Percentiles rank a stretch among this genome's conserved stretches.
phyloP scores from a whole-genome alignment of 2,888 invertebrate genomes.

The Lordiphosa andalusiaca region DNA sequence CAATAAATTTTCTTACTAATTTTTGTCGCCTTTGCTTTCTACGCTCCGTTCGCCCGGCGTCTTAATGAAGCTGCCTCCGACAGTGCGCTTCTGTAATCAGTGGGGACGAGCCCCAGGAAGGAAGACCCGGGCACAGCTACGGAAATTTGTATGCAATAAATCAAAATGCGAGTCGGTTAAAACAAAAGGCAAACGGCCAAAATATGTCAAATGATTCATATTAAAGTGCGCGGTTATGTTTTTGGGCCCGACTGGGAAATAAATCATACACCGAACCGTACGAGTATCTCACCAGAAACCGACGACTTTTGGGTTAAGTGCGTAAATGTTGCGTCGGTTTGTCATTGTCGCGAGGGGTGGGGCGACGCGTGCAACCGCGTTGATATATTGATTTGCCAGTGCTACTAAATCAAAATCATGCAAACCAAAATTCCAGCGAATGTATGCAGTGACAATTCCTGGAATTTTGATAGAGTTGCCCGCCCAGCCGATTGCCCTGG shows the following conservation, averaged over 20 bases:
- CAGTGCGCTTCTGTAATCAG: neutral
- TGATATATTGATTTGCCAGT: slow-evolving; percentile 65
- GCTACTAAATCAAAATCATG: slow-evolving; percentile 67
- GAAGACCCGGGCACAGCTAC: slow-evolving; percentile 4
- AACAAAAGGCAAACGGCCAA: slow-evolving; percentile 47
- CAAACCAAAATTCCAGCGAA: slow-evolving; percentile 34
- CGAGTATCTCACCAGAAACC: slow-evolving; percentile 1
- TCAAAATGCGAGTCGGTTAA: slow-evolving; percentile 48
- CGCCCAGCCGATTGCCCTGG: neutral
- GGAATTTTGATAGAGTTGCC: slow-evolving; percentile 55
- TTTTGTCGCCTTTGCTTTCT: slow-evolving; percentile 60
- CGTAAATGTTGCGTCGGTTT: slow-evolving; percentile 51
- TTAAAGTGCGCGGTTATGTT: slow-evolving; percentile 55
- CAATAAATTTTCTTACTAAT: slow-evolving; percentile 69
- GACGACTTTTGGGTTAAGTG: slow-evolving; percentile 29
- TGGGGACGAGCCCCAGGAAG: too few species aligned
- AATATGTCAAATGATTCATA: slow-evolving; percentile 70
- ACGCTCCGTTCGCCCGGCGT: slow-evolving; percentile 27
- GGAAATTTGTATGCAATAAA: slow-evolving; percentile 51
- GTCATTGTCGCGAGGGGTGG: slow-evolving; percentile 43
- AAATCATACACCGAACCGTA: slow-evolving; percentile 46
- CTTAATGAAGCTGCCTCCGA: slow-evolving; percentile 33
- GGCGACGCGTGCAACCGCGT: slow-evolving; percentile 57
- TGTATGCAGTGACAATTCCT: slow-evolving; percentile 47
- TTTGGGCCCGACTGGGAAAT: slow-evolving; percentile 35